Evolutionary conservation across 2,113 vertebrate genomes (phyloP).

Genomic region (Ranitomeya variabilis): DNA sequence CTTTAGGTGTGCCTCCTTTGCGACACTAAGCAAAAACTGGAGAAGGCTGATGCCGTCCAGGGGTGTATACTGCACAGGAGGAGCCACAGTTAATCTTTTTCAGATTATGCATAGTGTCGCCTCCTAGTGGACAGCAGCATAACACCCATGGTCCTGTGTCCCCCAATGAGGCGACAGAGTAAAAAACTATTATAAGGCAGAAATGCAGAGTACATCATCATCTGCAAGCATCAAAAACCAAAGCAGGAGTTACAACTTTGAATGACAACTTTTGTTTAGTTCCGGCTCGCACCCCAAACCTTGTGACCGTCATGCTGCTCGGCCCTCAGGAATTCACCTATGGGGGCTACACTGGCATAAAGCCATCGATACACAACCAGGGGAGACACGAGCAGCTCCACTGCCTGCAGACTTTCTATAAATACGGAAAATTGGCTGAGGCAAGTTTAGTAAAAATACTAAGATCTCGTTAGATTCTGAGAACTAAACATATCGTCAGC

Average conservation of each 20-base stretch:
- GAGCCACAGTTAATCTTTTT: no score
- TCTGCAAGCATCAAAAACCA: neutral
- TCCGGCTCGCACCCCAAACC: neutral
- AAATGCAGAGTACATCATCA: neutral
- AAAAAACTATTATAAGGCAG: neutral
- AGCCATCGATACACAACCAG: neutral
- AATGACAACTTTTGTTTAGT: neutral
- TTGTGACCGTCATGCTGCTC: constrained; percentile 36
- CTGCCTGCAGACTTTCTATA: neutral
- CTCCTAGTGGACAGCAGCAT: no score
- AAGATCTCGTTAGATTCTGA: neutral
- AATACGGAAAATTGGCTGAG: neutral
- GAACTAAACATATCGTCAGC: neutral
- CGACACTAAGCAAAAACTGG: no score
- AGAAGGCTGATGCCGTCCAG: no score
- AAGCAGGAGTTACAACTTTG: neutral
- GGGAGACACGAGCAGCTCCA: neutral
- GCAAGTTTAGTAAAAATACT: neutral
- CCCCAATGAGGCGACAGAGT: no score
- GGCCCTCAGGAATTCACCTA: neutral
- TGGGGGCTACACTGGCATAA: neutral
- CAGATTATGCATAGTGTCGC: no score
- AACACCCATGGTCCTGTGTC: no score
- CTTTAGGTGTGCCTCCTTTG: no score
- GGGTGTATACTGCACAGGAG: no score